Evolutionary conservation across 2,113 vertebrate genomes (phyloP), one percentile per base, ranked within the genome.

Genomic region (Apteryx owenii): DNA sequence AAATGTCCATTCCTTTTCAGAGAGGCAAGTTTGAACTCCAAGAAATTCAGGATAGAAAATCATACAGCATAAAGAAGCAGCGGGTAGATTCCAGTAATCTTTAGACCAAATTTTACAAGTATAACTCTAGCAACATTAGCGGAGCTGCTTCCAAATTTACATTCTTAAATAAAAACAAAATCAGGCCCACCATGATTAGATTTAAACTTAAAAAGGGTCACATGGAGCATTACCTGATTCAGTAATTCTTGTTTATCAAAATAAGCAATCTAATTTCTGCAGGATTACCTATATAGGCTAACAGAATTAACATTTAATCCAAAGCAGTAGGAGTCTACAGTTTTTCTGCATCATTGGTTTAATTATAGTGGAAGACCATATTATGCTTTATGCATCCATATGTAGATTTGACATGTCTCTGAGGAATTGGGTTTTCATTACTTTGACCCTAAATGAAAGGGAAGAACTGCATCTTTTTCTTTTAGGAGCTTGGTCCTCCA

Each of bases 371-470:
- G 70, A 92, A 89, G 56, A 82, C 69, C 33, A 72, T 10, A 31
- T 80, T 54, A 79, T 28, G 25, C 80, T 94, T 89, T 89, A 85
- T 88, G 36, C 46, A 81, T 80, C 64, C 60, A 64, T 85, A 95
- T 12, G 21, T 50, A 82, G 14, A 18, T 68, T 87, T 73, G 61
- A 79, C 66, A 42, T 3, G 14, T 42, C 50, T 86, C 68, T 71
- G 71, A 69, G 54, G 90, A 95, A 76, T 0, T 78, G 38, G 22
- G 81, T 88, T 28, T 90, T 96, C 88, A 95, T 89, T 80, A 68
- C 68, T 94, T 93, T 90, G 91, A 92, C 93, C 64, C 89, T 85
- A 80, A 90, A 42, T 82, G 72, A 94, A 80, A 88, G 40, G 33
- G 33, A n/a, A 56, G 94, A 88, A 94, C 64, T 38, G 25, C 69